These are phyloP conservation scores for Podocnemis expansa DNA, from an alignment of 2,113 vertebrate genomes.

Conservation along the genomic window DNA sequence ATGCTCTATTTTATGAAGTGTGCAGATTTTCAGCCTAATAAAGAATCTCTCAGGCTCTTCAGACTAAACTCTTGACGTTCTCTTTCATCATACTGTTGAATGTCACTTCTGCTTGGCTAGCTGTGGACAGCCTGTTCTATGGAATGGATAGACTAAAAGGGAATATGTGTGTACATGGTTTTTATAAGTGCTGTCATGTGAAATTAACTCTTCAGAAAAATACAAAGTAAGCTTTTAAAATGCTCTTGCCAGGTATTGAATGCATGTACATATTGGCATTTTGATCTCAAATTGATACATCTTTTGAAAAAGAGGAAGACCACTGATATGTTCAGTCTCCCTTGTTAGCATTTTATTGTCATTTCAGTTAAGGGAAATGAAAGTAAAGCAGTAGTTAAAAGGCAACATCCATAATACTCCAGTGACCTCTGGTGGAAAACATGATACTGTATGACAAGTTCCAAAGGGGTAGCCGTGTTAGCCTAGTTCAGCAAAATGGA, in stretches of 20 bases:
- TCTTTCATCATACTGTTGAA: not conserved
- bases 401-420: constrained; percentile 42
- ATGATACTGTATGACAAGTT: not conserved
- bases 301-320: not conserved
- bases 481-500: too few relatives aligned
- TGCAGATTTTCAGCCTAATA: not conserved
- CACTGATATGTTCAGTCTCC: not conserved
- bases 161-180: not conserved
- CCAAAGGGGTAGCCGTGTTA: too few relatives aligned
- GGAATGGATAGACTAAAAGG: not conserved
- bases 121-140: not conserved
- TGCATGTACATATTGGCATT: not conserved
- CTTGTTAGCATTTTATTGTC: not conserved
- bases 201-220: not conserved
- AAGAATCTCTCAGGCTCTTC: not conserved
- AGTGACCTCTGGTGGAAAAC: constrained; percentile 77
- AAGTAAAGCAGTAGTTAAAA: not conserved
- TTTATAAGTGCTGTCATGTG: not conserved
- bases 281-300: not conserved
- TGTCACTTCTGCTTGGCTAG: not conserved
- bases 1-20: not conserved
- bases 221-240: not conserved
- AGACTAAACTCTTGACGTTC: not conserved
- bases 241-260: not conserved
- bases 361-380: not conserved